Percentiles rank a stretch among this genome's conserved stretches.
These are phyloP conservation scores for Oxyura jamaicensis DNA, from an alignment of 2,113 vertebrate genomes.

Conservation along the genomic window DNA sequence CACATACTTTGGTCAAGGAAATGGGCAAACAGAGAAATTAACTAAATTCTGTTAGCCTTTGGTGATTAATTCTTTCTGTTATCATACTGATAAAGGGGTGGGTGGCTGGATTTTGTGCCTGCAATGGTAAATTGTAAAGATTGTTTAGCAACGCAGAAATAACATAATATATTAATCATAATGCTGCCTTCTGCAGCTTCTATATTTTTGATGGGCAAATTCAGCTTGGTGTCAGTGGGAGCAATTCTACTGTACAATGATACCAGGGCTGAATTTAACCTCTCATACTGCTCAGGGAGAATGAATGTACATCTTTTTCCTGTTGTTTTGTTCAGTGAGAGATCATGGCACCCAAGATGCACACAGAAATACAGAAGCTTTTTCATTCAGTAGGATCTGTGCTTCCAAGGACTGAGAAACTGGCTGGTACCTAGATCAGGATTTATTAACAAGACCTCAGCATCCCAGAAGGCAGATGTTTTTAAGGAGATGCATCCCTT, in stretches of 20 bases:
- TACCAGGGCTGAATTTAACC: background rate
- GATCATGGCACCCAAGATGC: background rate
- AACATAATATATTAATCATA: background rate
- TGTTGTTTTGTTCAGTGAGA: background rate
- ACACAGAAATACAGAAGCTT: background rate
- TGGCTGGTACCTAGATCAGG: background rate
- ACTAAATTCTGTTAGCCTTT: background rate
- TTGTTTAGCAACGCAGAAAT: background rate
- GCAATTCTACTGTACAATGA: background rate
- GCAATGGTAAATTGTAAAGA: background rate
- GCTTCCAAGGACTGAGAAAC: background rate
- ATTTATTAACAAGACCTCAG: background rate
- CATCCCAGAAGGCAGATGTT: background rate
- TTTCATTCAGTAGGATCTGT: background rate
- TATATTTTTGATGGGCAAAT: background rate
- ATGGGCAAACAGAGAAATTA: background rate
- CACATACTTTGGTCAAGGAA: background rate
- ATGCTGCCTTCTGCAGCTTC: background rate
- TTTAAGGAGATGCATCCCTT: background rate
- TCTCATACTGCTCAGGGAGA: background rate
- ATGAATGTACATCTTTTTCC: background rate
- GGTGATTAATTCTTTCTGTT: background rate
- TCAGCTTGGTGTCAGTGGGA: background rate
- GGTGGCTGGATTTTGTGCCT: background rate
- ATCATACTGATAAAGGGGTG: background rate